These are phyloP conservation scores for Myocastor coypus DNA, from an alignment of 2,113 vertebrate genomes.

Conservation along the genomic window DNA sequence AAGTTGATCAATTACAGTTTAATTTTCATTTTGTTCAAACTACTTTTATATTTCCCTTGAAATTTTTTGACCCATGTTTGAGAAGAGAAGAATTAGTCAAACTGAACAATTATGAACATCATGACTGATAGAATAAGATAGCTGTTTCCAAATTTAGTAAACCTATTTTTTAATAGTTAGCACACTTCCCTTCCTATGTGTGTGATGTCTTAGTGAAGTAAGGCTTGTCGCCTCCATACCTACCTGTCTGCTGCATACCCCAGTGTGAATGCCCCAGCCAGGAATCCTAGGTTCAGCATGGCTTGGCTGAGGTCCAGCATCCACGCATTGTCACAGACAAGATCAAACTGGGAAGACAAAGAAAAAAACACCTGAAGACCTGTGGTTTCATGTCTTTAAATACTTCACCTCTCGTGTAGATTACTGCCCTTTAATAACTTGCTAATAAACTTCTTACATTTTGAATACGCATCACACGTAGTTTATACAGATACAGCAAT, in stretches of 20 bases:
- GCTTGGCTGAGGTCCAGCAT: conserved; percentile 95
- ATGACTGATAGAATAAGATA: background rate
- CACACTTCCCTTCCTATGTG: background rate
- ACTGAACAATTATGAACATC: background rate
- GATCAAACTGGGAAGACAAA: conserved; percentile 91
- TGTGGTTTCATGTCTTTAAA: background rate
- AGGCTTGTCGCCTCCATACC: background rate
- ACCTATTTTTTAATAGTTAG: background rate
- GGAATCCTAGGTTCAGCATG: conserved; percentile 93
- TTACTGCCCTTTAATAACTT: background rate
- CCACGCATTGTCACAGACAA: conserved; percentile 94
- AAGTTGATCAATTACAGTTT: no score
- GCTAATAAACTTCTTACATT: background rate
- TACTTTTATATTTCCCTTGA: no score
- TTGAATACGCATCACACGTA: background rate
- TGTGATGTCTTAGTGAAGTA: rapidly evolving
- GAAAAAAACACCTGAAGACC: conserved; percentile 35
- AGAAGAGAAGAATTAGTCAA: background rate
- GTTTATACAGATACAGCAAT: background rate
- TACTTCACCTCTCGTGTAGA: background rate
- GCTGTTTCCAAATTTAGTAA: background rate
- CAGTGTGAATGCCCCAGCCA: conserved; percentile 91
- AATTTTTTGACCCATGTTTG: no score
- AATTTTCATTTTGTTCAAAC: no score
- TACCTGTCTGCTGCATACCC: conserved; percentile 98